Evolutionary conservation across 2,888 invertebrate genomes (phyloP).

Genomic region (Diaprepes abbreviatus): DNA sequence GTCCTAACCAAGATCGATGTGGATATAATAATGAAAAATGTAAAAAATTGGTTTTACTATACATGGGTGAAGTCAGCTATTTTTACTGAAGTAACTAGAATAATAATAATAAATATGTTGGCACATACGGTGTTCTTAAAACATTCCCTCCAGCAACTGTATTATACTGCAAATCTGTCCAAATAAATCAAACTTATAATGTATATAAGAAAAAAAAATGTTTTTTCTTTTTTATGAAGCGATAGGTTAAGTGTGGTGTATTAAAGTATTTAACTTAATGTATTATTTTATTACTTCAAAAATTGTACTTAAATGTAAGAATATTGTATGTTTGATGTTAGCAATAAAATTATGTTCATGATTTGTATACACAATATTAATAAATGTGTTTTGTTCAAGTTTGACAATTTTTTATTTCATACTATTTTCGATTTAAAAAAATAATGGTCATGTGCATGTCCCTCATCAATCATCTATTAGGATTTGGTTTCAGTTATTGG

Average conservation of each 20-base stretch:
- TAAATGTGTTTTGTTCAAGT: conserved; percentile 67
- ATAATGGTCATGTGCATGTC: too few species aligned
- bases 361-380: conserved; percentile 68
- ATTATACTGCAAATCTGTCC: conserved; percentile 69
- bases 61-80: too few species aligned
- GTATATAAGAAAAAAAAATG: conserved; percentile 63
- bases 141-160: conserved; percentile 68
- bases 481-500: too few species aligned
- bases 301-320: conserved; percentile 68
- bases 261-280: conserved; percentile 61
- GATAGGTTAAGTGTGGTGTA: conserved; percentile 64
- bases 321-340: conserved; percentile 69
- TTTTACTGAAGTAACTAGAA: conserved; percentile 31
- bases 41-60: too few species aligned
- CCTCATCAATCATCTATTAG: too few species aligned
- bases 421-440: too few species aligned
- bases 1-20: too few species aligned
- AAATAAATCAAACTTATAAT: conserved; percentile 68
- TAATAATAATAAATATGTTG: too few species aligned
- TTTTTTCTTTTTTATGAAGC: conserved; percentile 64
- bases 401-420: background rate
- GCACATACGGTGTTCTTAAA: conserved; percentile 57
- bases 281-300: conserved; percentile 67
- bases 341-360: conserved; percentile 66
- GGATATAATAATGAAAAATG: too few species aligned